A percentile compares a stretch with the other conserved stretches of the same genome.
These are phyloP conservation scores for Temnothorax ravouxi DNA, from an alignment of 2,888 invertebrate species.

Conservation along the genomic window DNA sequence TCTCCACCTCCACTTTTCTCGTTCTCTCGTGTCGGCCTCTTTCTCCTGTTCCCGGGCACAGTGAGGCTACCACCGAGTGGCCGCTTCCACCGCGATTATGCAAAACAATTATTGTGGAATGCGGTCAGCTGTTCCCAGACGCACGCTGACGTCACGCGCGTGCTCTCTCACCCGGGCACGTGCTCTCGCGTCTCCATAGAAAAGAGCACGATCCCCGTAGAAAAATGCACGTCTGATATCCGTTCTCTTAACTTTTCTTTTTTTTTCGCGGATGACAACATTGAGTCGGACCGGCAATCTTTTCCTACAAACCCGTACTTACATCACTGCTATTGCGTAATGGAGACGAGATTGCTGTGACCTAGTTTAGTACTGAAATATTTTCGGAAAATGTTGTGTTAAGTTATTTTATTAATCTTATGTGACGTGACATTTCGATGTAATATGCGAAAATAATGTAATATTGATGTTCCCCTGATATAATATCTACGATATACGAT, in stretches of 20 bases:
- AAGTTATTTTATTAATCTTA: conserved; percentile 2
- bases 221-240: conserved; percentile 33
- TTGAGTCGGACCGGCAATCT: neutral
- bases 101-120: conserved; percentile 85
- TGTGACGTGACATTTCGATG: neutral
- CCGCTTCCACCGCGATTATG: conserved; percentile 80
- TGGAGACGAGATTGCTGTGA: neutral
- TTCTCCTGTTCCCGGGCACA: conserved; percentile 41
- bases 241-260: conserved; percentile 9
- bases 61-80: conserved; percentile 64
- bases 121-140: conserved; percentile 85
- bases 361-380: neutral
- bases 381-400: neutral
- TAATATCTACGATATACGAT: neutral
- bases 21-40: conserved; percentile 25
- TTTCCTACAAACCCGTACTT: neutral
- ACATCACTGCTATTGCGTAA: neutral
- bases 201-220: conserved; percentile 39
- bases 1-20: conserved; percentile 29
- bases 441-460: neutral
- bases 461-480: neutral
- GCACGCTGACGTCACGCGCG: conserved; percentile 80
- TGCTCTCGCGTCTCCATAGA: conserved; percentile 49
- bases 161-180: conserved; percentile 70
- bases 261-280: neutral